Conservation (phyloP, 2,797 vertebrate species). For the Danio albolineatus region DNA sequence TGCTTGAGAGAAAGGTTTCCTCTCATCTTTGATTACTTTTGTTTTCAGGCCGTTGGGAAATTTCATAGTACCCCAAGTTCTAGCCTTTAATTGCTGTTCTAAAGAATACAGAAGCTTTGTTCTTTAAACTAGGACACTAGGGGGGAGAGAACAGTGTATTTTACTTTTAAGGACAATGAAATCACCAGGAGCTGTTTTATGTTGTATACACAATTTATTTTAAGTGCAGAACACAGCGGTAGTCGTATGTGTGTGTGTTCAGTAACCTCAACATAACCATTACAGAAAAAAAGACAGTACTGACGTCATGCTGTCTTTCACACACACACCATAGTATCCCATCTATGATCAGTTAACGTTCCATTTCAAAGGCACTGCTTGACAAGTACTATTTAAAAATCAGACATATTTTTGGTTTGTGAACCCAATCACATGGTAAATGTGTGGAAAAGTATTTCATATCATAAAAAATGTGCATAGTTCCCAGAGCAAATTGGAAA, state of each 20-base stretch:
- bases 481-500: background rate
- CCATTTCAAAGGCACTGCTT: background rate
- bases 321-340: background rate
- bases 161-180: constrained; percentile 38
- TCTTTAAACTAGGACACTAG: constrained; percentile 24
- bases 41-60: constrained; percentile 23
- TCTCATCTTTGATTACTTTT: constrained; percentile 17
- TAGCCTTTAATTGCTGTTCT: constrained; percentile 16
- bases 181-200: constrained; percentile 42
- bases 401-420: background rate
- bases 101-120: constrained; percentile 13
- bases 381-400: background rate
- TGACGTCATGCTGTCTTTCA: background rate
- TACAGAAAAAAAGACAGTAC: background rate
- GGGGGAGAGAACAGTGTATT: background rate
- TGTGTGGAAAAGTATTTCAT: background rate
- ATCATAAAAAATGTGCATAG: background rate
- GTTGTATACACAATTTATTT: constrained; percentile 17
- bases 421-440: background rate
- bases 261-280: background rate
- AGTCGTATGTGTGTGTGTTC: background rate
- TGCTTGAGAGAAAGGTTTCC: background rate
- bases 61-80: background rate
- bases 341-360: background rate
- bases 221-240: constrained; percentile 4